Evolutionary conservation across 2,888 invertebrate genomes (phyloP).

Genomic region (Tetragonisca angustula): DNA sequence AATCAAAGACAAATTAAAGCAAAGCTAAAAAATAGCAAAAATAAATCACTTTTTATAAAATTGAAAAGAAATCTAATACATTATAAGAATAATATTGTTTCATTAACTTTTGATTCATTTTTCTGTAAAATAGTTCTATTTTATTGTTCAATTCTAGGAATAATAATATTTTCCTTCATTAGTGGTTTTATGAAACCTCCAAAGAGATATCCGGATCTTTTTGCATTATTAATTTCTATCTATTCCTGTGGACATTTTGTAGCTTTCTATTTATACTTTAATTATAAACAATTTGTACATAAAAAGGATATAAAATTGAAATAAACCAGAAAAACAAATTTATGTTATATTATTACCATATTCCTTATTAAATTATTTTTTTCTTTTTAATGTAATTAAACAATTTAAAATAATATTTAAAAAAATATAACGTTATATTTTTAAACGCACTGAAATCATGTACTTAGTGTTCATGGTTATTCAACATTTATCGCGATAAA

Average conservation of each 20-base stretch:
- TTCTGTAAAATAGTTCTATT: constrained; percentile 68
- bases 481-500: neutral
- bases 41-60: constrained; percentile 13
- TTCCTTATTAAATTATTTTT: constrained; percentile 13
- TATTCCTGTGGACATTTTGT: constrained; percentile 94
- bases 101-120: constrained; percentile 65
- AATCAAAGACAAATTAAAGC: constrained; percentile 39
- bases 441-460: neutral
- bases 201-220: constrained; percentile 91
- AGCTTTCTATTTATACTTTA: constrained; percentile 90
- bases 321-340: constrained; percentile 20
- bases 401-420: constrained; percentile 3
- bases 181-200: constrained; percentile 88
- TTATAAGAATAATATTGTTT: constrained; percentile 14
- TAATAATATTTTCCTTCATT: constrained; percentile 86
- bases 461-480: neutral
- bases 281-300: constrained; percentile 87
- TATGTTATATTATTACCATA: constrained; percentile 18
- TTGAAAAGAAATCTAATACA: constrained; percentile 2
- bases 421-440: neutral
- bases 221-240: constrained; percentile 91
- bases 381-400: neutral
- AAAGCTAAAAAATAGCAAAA: neutral
- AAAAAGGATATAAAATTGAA: constrained; percentile 38
- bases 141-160: constrained; percentile 87